Evolutionary conservation across 2,888 invertebrate genomes (phyloP).

Genomic region (Lathronympha strigana): DNA sequence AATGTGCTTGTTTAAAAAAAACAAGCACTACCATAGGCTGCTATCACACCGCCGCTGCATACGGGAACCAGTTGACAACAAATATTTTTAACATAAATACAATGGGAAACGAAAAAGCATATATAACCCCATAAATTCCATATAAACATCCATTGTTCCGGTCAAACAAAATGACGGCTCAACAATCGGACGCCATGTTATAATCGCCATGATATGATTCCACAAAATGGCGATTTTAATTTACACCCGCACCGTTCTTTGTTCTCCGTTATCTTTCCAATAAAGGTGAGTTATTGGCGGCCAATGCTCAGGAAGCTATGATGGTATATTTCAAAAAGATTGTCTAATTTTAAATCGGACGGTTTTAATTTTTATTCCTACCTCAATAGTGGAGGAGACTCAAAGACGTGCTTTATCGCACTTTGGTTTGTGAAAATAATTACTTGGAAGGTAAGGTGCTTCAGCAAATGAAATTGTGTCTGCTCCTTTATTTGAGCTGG

Average conservation of each 20-base stretch:
- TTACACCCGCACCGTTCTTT: constrained; percentile 68
- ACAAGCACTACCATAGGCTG: too few species aligned
- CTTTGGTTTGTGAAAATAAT: neutral
- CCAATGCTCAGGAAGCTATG: constrained; percentile 66
- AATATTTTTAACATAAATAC: too few species aligned
- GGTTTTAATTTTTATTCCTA: constrained; percentile 55
- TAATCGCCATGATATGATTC: constrained; percentile 54
- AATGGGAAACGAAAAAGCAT: too few species aligned
- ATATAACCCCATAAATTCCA: neutral
- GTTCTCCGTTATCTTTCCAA: constrained; percentile 78
- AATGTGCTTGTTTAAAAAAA: too few species aligned
- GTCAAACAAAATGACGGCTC: constrained; percentile 26
- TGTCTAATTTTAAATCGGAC: constrained; percentile 77
- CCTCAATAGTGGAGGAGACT: neutral
- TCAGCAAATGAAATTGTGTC: neutral
- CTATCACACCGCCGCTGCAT: too few species aligned
- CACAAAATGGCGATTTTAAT: constrained; percentile 68
- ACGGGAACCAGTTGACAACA: too few species aligned
- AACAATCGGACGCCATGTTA: constrained; percentile 28
- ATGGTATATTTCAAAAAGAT: constrained; percentile 74
- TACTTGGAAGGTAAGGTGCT: neutral
- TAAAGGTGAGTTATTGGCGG: constrained; percentile 76
- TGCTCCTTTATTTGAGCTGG: neutral
- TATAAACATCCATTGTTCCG: constrained; percentile 5
- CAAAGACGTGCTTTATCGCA: constrained; percentile 6